A percentile compares a stretch with the other conserved stretches of the same genome.
Evolutionary conservation across 2,113 vertebrate species (phyloP).

Genomic region (Junco hyemalis): DNA sequence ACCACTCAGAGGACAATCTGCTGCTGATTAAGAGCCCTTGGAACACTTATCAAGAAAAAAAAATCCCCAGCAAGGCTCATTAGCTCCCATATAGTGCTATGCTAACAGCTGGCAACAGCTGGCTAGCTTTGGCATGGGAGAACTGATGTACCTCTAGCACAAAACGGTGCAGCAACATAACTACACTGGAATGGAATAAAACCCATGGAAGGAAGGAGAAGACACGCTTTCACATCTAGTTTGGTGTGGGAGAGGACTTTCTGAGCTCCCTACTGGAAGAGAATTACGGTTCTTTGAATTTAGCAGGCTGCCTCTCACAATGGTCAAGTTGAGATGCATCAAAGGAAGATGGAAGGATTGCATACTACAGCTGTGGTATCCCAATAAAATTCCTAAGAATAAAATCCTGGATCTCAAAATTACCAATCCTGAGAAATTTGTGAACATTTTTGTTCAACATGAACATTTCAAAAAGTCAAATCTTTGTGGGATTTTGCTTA

Average conservation of each 20-base stretch:
- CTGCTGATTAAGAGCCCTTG: neutral
- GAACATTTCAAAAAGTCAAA: neutral
- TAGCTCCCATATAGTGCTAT: neutral
- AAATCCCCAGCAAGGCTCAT: neutral
- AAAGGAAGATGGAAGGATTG: neutral
- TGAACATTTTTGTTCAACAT: neutral
- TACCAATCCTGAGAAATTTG: neutral
- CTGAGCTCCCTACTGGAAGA: neutral
- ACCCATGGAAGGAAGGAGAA: neutral
- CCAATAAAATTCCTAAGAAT: neutral
- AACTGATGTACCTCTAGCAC: neutral
- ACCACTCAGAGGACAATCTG: slow-evolving; percentile 3
- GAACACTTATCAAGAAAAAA: neutral
- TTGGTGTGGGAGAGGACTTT: neutral
- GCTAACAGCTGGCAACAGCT: slow-evolving; percentile 54
- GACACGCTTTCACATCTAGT: neutral
- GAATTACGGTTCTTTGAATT: neutral
- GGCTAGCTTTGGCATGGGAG: neutral
- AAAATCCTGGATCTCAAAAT: neutral
- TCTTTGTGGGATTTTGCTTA: neutral
- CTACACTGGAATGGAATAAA: neutral
- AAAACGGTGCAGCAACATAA: neutral
- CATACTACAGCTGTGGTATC: neutral
- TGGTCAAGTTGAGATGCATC: neutral
- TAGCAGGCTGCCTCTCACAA: neutral